These are phyloP conservation scores for Rhagium mordax DNA, from an alignment of 2,888 invertebrate genomes.

Conservation along the genomic window DNA sequence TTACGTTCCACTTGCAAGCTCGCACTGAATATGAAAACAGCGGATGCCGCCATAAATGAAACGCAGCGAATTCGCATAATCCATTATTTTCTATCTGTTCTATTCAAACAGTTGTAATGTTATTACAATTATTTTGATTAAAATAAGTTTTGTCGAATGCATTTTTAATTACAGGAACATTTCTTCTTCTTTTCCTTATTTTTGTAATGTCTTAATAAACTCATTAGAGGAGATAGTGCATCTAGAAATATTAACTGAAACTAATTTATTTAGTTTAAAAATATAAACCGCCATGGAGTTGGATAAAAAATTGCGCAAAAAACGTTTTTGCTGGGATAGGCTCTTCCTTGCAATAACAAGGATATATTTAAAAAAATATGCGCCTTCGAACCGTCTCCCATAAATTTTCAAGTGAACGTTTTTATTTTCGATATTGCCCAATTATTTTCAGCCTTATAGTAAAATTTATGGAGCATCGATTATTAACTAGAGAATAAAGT, in stretches of 20 bases:
- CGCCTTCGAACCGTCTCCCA: background rate
- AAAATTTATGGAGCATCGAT: constrained; percentile 46
- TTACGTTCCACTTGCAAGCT: constrained; percentile 7
- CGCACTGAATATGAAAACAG: background rate
- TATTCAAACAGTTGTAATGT: too few relatives aligned
- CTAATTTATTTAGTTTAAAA: too few relatives aligned
- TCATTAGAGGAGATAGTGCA: too few relatives aligned
- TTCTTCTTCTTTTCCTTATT: too few relatives aligned
- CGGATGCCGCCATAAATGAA: background rate
- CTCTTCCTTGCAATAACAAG: background rate
- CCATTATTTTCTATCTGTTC: background rate
- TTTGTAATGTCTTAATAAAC: too few relatives aligned
- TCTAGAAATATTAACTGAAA: too few relatives aligned
- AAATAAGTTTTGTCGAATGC: too few relatives aligned
- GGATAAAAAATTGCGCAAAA: too few relatives aligned
- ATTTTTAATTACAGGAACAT: too few relatives aligned
- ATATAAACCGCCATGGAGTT: too few relatives aligned
- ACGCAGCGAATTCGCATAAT: background rate
- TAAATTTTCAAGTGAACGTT: constrained; percentile 25
- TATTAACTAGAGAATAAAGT: constrained; percentile 50
- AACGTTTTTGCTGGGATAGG: too few relatives aligned
- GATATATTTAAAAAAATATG: background rate
- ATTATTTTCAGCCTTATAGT: constrained; percentile 47
- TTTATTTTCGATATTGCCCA: constrained; percentile 39
- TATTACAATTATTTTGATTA: too few relatives aligned